Conservation (phyloP, 2,888 invertebrate species). For the Thalpophila matura region DNA sequence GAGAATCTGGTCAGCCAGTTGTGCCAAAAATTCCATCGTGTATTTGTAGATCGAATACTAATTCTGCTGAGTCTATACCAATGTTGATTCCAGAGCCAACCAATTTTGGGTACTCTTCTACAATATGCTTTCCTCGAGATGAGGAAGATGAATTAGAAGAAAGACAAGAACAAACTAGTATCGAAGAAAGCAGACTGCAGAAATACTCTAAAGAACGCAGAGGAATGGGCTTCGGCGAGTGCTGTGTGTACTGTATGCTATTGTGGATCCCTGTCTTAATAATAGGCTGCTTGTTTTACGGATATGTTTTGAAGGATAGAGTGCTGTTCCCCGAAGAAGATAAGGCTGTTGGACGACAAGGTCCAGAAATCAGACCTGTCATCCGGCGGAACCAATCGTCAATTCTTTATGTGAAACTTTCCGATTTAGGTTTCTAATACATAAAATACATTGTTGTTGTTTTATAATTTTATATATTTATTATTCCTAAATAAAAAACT, state of each 20-base stretch:
- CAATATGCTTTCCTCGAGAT: not conserved
- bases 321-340: slow-evolving; percentile 16
- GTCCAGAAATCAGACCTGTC: not conserved
- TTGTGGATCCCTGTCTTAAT: slow-evolving; percentile 77
- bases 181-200: not conserved
- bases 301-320: slow-evolving; percentile 69
- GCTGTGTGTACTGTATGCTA: slow-evolving; percentile 74
- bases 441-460: slow-evolving; percentile 43
- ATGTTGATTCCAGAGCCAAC: not conserved
- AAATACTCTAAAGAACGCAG: slow-evolving; percentile 39
- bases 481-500: slow-evolving; percentile 33
- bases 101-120: slow-evolving; percentile 17
- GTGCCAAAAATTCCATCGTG: not conserved
- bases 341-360: not conserved
- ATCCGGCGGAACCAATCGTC: slow-evolving; percentile 44
- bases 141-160: not conserved
- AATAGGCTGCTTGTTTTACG: slow-evolving; percentile 71
- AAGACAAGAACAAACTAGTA: not conserved
- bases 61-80: not conserved
- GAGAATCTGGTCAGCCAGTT: no score
- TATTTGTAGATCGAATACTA: slow-evolving; percentile 7
- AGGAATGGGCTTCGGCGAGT: slow-evolving; percentile 73
- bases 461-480: slow-evolving; percentile 9
- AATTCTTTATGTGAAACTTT: slow-evolving; percentile 63
- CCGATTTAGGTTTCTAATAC: slow-evolving; percentile 80